phyloP scores from a whole-genome alignment of 2,113 vertebrate species.

The Mus pahari region DNA sequence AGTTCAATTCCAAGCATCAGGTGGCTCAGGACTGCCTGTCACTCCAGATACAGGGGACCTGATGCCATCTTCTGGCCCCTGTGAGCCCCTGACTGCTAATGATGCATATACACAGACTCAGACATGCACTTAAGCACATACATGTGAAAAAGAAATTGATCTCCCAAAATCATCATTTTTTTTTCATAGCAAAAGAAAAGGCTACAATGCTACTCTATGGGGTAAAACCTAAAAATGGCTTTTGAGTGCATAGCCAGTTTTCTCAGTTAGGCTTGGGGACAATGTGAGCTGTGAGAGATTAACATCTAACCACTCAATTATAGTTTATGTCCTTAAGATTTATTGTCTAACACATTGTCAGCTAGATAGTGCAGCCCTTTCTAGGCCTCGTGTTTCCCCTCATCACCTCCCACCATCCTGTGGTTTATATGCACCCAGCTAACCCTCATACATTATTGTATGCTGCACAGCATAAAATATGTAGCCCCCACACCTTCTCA shows the following conservation, averaged over 20 bases:
- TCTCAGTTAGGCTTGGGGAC: background rate
- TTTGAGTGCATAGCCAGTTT: background rate
- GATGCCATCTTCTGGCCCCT: no score
- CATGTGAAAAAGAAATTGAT: background rate
- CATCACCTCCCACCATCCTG: background rate
- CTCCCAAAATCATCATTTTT: background rate
- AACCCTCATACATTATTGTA: background rate
- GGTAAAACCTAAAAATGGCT: background rate
- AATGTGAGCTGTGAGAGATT: background rate
- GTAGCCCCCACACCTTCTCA: background rate
- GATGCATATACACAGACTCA: background rate
- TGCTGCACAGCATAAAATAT: constrained; percentile 1
- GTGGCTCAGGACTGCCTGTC: background rate
- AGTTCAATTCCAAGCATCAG: background rate
- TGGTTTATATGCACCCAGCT: background rate
- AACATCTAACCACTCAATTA: background rate
- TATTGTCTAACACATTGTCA: background rate
- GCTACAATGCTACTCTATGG: background rate
- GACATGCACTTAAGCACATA: background rate
- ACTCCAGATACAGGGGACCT: background rate
- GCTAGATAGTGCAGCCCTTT: background rate
- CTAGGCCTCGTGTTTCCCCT: background rate
- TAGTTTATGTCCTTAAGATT: background rate
- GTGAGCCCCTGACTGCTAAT: background rate
- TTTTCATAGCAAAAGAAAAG: constrained; percentile 21